These are phyloP conservation scores for Plectrocnemia conspersa DNA, from an alignment of 1,140 invertebrate species.

Conservation along the genomic window DNA sequence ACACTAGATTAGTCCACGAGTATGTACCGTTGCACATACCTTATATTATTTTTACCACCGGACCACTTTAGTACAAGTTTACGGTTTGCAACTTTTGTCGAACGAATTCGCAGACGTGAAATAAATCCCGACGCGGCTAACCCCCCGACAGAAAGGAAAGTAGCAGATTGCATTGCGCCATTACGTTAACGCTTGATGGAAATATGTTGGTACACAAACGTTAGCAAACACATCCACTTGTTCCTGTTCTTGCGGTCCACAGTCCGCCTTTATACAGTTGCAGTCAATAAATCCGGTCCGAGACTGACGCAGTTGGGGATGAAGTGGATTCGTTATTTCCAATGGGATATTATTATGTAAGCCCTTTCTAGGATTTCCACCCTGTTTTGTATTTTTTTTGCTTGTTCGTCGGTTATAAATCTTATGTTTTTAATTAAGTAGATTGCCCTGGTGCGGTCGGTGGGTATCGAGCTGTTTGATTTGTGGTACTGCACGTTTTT, in stretches of 20 bases:
- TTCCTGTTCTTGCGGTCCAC: too few species aligned
- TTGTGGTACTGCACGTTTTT: too few species aligned
- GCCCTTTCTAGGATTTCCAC: not conserved
- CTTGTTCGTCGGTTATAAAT: constrained; percentile 1
- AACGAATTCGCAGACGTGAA: constrained; percentile 13
- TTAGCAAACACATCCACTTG: constrained; percentile 5
- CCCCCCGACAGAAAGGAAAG: too few species aligned
- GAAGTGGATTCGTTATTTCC: constrained; percentile 29
- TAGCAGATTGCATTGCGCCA: constrained; percentile 22
- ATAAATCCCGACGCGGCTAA: constrained; percentile 20
- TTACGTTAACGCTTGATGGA: constrained; percentile 23
- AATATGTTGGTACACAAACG: constrained; percentile 23
- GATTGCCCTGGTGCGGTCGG: not conserved
- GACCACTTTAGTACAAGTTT: too few species aligned
- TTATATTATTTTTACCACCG: too few species aligned
- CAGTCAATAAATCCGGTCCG: constrained; percentile 30
- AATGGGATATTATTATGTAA: constrained; percentile 10
- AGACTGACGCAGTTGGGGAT: constrained; percentile 18
- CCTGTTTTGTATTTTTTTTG: not conserved
- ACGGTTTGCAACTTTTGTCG: too few species aligned
- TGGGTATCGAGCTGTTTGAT: too few species aligned
- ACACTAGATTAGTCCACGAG: too few species aligned
- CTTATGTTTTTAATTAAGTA: constrained; percentile 6
- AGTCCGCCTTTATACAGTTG: too few species aligned
- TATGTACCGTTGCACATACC: too few species aligned